Evolutionary conservation across 1,140 invertebrate genomes (phyloP).

Genomic region (Maconellicoccus hirsutus): DNA sequence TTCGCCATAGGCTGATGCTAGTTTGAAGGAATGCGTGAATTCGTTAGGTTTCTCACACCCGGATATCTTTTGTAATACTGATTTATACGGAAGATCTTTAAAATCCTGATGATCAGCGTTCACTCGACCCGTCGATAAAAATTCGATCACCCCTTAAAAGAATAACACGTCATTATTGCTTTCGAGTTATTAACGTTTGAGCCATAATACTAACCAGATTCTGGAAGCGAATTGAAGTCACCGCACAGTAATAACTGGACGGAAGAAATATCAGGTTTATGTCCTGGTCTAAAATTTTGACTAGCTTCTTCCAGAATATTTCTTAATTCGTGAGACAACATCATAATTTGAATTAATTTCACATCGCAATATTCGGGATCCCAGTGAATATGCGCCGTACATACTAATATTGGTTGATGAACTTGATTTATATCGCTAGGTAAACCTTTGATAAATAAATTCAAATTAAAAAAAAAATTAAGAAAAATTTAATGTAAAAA

Average conservation of each 20-base stretch:
- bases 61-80: constrained; percentile 77
- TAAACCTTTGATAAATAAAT: constrained; percentile 40
- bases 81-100: constrained; percentile 89
- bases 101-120: constrained; percentile 87
- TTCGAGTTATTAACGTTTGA: not conserved
- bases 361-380: constrained; percentile 99
- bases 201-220: constrained; percentile 62
- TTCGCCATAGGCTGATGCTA: constrained; percentile 85
- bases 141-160: constrained; percentile 87
- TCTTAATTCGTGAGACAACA: constrained; percentile 88
- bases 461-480: not conserved
- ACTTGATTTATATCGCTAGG: constrained; percentile 59
- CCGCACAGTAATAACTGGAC: constrained; percentile 93
- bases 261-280: constrained; percentile 58
- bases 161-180: not conserved
- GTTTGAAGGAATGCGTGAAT: constrained; percentile 91
- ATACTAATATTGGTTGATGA: constrained; percentile 81
- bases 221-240: constrained; percentile 96
- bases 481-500: not conserved
- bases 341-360: constrained; percentile 99
- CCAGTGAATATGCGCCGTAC: constrained; percentile 99
- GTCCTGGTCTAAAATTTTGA: constrained; percentile 39
- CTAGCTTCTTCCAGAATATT: constrained; percentile 67
- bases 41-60: constrained; percentile 70
- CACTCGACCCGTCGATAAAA: constrained; percentile 77